phyloP scores from a whole-genome alignment of 2,888 invertebrate genomes.

The Drosophila cyrtoloma region DNA sequence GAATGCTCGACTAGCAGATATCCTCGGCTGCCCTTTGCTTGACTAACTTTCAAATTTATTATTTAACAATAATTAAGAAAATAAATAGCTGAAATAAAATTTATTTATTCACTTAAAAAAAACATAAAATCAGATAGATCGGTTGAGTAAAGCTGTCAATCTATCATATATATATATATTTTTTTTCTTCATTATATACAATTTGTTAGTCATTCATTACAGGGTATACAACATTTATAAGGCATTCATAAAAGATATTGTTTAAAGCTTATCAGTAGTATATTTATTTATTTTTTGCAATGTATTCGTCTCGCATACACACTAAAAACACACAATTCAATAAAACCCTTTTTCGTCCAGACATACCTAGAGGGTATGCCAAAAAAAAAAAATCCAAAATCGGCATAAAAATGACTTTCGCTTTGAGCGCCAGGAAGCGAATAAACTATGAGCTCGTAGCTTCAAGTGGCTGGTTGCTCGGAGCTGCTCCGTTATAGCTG shows the following conservation, averaged over 20 bases:
- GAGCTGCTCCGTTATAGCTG: conserved; percentile 15
- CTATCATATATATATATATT: background rate
- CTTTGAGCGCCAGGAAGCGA: conserved; percentile 50
- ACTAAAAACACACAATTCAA: background rate
- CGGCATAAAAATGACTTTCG: conserved; percentile 29
- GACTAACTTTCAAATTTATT: background rate
- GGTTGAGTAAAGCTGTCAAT: background rate
- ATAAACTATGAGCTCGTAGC: conserved; percentile 18
- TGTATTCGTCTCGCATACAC: background rate
- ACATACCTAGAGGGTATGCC: conserved; percentile 23
- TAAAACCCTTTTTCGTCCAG: background rate
- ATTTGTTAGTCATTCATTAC: background rate
- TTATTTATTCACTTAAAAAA: background rate
- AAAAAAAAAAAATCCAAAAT: background rate
- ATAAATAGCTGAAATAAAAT: background rate
- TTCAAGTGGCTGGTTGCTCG: conserved; percentile 16
- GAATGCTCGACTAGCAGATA: background rate
- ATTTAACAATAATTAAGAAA: background rate
- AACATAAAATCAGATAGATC: background rate
- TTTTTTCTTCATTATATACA: background rate
- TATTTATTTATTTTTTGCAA: background rate
- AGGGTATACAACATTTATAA: background rate
- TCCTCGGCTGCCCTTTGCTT: background rate
- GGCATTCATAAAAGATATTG: background rate
- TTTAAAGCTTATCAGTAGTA: background rate